phyloP scores from a whole-genome alignment of 2,888 invertebrate species.

The Drosophila mimetica region DNA sequence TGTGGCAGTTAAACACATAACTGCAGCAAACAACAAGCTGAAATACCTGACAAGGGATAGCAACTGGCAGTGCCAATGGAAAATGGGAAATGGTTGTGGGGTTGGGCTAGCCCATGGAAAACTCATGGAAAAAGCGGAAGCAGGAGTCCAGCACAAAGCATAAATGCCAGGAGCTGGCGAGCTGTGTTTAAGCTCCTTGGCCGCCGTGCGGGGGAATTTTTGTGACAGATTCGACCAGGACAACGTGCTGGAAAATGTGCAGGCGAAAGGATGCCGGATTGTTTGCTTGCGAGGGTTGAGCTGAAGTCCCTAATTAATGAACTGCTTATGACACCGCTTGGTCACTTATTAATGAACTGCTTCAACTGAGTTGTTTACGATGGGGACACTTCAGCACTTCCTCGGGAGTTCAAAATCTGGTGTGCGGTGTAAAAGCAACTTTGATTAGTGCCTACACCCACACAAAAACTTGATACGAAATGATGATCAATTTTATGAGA shows the following conservation, averaged over 20 bases:
- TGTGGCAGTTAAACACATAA: constrained; percentile 38
- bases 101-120: background rate
- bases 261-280: constrained; percentile 11
- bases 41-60: constrained; percentile 36
- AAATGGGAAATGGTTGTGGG: background rate
- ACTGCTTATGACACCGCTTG: constrained; percentile 31
- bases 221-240: constrained; percentile 13
- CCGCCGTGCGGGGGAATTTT: constrained; percentile 11
- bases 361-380: constrained; percentile 1
- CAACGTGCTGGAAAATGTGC: constrained; percentile 8
- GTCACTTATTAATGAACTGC: constrained; percentile 27
- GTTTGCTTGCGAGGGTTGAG: constrained; percentile 15
- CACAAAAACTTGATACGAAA: no score
- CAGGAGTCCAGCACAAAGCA: background rate
- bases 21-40: constrained; percentile 40
- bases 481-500: no score
- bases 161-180: constrained; percentile 24
- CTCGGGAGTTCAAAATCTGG: background rate
- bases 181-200: constrained; percentile 30
- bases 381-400: background rate
- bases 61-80: constrained; percentile 8
- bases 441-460: no score
- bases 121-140: background rate
- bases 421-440: background rate
- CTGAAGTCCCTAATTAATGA: constrained; percentile 33